Conservation (phyloP, 2,888 invertebrate genomes). For the Microctonus hyperodae region DNA sequence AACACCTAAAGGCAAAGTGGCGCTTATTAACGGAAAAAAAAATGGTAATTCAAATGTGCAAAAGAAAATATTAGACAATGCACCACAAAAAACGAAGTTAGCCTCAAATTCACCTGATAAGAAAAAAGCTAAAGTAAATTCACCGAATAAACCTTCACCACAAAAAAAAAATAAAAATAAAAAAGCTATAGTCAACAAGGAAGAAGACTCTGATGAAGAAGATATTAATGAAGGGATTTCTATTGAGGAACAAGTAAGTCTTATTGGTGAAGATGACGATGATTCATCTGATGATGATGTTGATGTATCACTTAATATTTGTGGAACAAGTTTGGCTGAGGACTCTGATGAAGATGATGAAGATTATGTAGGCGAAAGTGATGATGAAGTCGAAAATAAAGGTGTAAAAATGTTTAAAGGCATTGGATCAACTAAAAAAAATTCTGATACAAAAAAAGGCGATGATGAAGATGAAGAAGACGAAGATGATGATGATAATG, state of each 20-base stretch:
- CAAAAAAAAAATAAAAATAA: conserved; percentile 28
- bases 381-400: conserved; percentile 36
- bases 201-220: conserved; percentile 36
- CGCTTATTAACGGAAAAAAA: conserved; percentile 38
- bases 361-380: conserved; percentile 35
- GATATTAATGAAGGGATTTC: conserved; percentile 42
- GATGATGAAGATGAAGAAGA: conserved; percentile 26
- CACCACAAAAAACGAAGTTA: conserved; percentile 7
- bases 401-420: conserved; percentile 51
- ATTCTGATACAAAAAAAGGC: conserved; percentile 17
- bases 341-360: conserved; percentile 35
- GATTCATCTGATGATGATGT: conserved; percentile 36
- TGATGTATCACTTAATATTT: conserved; percentile 29
- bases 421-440: conserved; percentile 28
- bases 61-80: not conserved
- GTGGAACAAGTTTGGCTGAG: conserved; percentile 38
- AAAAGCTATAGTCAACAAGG: conserved; percentile 18
- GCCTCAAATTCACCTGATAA: conserved; percentile 22
- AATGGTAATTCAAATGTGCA: conserved; percentile 30
- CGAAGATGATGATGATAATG: conserved; percentile 31
- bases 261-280: conserved; percentile 34
- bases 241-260: conserved; percentile 37
- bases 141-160: conserved; percentile 23
- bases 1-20: conserved; percentile 43
- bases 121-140: conserved; percentile 1